These are phyloP conservation scores for Dromaius novaehollandiae DNA, from an alignment of 2,113 vertebrate species.

Conservation along the genomic window DNA sequence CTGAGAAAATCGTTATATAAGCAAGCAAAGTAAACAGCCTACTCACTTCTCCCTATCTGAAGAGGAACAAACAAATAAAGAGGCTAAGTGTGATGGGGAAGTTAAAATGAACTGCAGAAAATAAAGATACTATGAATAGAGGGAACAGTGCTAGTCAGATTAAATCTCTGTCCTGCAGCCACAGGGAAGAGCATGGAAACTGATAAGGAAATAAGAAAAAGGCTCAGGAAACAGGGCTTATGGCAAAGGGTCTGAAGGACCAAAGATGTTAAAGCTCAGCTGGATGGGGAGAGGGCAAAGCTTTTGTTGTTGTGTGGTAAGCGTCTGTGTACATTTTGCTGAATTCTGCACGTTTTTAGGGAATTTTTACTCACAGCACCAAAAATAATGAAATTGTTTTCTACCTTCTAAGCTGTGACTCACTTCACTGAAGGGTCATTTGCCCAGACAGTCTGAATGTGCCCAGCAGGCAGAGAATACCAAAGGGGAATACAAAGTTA, in stretches of 20 bases:
- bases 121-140: background rate
- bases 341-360: background rate
- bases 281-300: background rate
- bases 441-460: constrained; percentile 49
- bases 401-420: constrained; percentile 53
- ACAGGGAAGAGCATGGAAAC: background rate
- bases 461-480: constrained; percentile 34
- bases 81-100: background rate
- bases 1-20: constrained; percentile 36
- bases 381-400: constrained; percentile 41
- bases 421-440: constrained; percentile 35
- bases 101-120: constrained; percentile 11
- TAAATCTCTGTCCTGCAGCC: background rate
- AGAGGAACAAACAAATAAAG: constrained; percentile 19
- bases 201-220: background rate
- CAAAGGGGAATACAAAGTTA: background rate
- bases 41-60: background rate
- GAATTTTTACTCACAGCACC: constrained; percentile 5
- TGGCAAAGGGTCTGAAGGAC: background rate
- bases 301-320: background rate
- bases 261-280: background rate
- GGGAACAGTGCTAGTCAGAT: background rate
- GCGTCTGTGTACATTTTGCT: background rate
- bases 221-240: background rate
- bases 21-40: background rate